Evolutionary conservation across 2,888 invertebrate species (phyloP).

Genomic region (Seira sanloemensis): DNA sequence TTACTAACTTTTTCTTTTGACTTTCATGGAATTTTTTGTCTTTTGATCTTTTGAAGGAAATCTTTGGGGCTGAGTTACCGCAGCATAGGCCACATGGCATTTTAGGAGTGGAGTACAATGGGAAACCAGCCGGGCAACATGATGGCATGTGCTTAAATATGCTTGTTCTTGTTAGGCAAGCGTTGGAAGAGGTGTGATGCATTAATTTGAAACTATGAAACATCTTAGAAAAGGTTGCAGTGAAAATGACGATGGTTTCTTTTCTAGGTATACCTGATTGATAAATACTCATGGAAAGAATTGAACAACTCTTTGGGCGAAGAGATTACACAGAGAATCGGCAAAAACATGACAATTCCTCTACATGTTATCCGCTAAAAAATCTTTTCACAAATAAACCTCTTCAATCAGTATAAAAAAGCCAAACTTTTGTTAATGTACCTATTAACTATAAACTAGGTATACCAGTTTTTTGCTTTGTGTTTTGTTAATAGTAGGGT

Average conservation of each 20-base stretch:
- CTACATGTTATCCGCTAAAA: slow-evolving; percentile 88
- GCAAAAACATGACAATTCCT: slow-evolving; percentile 87
- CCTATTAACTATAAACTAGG: too few species aligned
- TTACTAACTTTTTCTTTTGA: too few species aligned
- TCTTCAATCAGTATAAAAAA: neutral
- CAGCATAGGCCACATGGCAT: slow-evolving; percentile 90
- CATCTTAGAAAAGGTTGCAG: neutral
- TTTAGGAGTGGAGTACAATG: slow-evolving; percentile 78
- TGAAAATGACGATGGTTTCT: neutral
- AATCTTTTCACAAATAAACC: neutral
- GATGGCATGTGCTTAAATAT: slow-evolving; percentile 90
- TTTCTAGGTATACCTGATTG: slow-evolving; percentile 83
- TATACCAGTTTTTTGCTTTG: too few species aligned
- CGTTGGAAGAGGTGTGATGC: slow-evolving; percentile 86
- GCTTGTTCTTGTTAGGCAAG: slow-evolving; percentile 88
- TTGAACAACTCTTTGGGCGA: slow-evolving; percentile 83
- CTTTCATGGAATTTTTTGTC: neutral
- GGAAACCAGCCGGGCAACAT: slow-evolving; percentile 74
- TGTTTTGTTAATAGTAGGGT: too few species aligned
- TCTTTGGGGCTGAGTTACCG: slow-evolving; percentile 91
- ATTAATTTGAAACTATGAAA: neutral
- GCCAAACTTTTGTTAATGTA: neutral
- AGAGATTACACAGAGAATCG: slow-evolving; percentile 82
- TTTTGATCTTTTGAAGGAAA: slow-evolving; percentile 79
- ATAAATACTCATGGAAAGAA: slow-evolving; percentile 94